Evolutionary conservation across 2,888 invertebrate genomes (phyloP), one percentile per base, ranked within the genome.

Genomic region (Cheilosia soror): DNA sequence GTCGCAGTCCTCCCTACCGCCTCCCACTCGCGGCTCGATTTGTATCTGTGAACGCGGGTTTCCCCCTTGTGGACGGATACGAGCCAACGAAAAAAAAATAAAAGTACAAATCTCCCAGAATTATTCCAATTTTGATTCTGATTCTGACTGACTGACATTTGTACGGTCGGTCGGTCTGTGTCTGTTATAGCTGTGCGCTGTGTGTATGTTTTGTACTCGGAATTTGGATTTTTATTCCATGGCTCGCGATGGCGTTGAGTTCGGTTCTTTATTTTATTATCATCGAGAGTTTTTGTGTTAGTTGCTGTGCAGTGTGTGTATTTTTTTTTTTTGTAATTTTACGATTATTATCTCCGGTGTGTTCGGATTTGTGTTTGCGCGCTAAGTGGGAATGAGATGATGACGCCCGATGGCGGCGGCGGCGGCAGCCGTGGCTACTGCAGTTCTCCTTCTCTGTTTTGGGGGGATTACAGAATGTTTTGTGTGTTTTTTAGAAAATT

Each of bases 261-360:
- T 79, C n/a, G 63, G 79, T 72, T 78, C 71, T 78, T 78, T 79
- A 79, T 72, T 79, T 79, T 72, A 79, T 72, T 72, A 79, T 79
- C 72, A 65, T 72, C 72, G 37, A 11, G 55, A 71, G 78, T 69
- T 58, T 58, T 68, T 65, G 15, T 51, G 25, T 51, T 58, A 31
- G 42, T 68, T 62, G 44, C 7, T 31, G 44, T 31, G 25, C 31
- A n/a, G 9, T 65, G 55, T 57, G 55, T 13, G 33, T 42, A 5
- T 63, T 1, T 42, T 58, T 29, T 62, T 69, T 60, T 69, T 69
- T 71, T 57, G 57, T 65, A 57, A 42, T 72, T 79, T 79, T 72
- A 79, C 79, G 79, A 79, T 79, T 79, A 79, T 79, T 79, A 79
- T 79, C 79, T 79, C 79, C 79, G 79, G 79, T 79, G 79, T 72